Evolutionary conservation across 2,888 invertebrate genomes (phyloP), one percentile per base, ranked within the genome.

Genomic region (Adelphocoris suturalis): DNA sequence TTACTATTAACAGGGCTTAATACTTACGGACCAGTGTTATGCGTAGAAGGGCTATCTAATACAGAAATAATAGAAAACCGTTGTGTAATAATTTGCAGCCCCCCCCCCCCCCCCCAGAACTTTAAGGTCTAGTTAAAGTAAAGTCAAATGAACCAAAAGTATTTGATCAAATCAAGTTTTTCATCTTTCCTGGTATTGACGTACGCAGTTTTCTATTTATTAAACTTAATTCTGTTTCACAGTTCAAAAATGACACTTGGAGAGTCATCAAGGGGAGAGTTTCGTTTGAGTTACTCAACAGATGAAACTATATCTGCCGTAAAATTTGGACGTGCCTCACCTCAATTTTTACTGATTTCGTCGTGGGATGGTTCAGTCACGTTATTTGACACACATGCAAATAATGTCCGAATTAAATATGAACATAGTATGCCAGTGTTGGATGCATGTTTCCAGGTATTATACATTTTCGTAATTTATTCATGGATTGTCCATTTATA

Each of bases 291-390:
- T 52, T 90, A 90, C 57, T 52, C 78, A 1, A 86, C 90, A 5
- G 78, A 90, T 88, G 99, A 99, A 94, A 97, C 97, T 86, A 97
- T 99, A 93, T 98, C 99, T 0, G 96, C 98, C 88, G 98, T 99
- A 0, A 98, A 98, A 95, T 99, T 99, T 94, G 98, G 98, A 12
- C 98, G 98, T 9, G 97, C 97, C 93, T 97, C 98, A 0, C 97
- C 97, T 92, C 98, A 99, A 93, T 98, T 97, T 93, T 94, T 99
- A 55, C 95, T 99, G 86, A 98, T 98, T 1, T 98, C 99, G 16
- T 98, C 99, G 1, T 99, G 99, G 99, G 99, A 99, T 93, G 96
- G 96, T 91, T 96, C 96, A 90, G 98, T 99, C 27, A 95, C 99
- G 86, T 94, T 99, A 75, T 99, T 99, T 94, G 99, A 99, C 95